phyloP scores from a whole-genome alignment of 2,113 vertebrate species.

The Lichenostomus cassidix region DNA sequence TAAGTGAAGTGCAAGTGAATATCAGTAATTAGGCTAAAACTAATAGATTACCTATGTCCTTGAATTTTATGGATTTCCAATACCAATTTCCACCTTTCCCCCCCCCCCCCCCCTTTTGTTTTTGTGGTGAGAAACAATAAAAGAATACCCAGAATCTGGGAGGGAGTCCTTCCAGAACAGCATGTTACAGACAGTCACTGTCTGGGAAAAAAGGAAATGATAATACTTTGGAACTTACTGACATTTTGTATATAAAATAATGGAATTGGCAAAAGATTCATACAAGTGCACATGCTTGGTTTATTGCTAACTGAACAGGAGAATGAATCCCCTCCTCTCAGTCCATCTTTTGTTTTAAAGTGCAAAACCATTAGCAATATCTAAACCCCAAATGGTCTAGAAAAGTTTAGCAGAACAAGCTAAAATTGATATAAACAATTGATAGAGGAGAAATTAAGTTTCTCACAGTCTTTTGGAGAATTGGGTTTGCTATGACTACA shows the following conservation, averaged over 20 bases:
- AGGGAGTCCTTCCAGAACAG: conserved; percentile 40
- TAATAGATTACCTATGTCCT: neutral
- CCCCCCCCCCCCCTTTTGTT: neutral
- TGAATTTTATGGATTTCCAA: neutral
- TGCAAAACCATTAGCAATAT: neutral
- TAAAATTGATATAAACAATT: conserved; percentile 51
- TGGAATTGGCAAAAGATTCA: conserved; percentile 49
- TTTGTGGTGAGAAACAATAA: conserved; percentile 44
- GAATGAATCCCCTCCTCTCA: conserved; percentile 38
- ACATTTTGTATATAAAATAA: conserved; percentile 66
- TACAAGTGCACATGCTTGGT: conserved; percentile 24
- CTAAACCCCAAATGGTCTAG: conserved; percentile 19
- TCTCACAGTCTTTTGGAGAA: conserved; percentile 58
- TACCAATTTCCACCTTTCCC: accelerated
- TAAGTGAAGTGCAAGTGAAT: neutral
- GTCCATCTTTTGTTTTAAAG: conserved; percentile 30
- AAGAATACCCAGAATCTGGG: conserved; percentile 25
- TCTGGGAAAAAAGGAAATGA: conserved; percentile 61
- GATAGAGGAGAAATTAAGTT: conserved; percentile 34
- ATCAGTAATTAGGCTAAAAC: conserved; percentile 40
- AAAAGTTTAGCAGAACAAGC: conserved; percentile 47
- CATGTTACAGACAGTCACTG: conserved; percentile 8
- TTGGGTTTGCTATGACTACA: conserved; percentile 35
- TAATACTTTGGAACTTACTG: conserved; percentile 57
- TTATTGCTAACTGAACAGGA: conserved; percentile 46